Base-by-base conservation (phyloP, 2,113 vertebrate genomes). In the Tragulus kanchil region DNA sequence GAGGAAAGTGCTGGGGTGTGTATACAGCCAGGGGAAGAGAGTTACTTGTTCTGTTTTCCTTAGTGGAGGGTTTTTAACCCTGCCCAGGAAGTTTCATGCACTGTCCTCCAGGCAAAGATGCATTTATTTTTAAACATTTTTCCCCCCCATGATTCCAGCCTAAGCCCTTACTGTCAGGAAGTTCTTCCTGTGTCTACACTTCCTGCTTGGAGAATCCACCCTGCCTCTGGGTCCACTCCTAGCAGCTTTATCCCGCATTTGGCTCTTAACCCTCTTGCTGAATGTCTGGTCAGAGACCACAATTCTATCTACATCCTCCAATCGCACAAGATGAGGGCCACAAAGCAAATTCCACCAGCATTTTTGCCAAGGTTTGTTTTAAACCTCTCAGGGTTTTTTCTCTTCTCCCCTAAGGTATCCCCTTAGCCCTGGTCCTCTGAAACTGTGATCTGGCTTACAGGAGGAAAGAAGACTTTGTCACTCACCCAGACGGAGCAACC, bases 1-100 rank as follows among this genome's bases (percentile, higher is more conserved):
- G 62, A 98, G 96, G 96, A 94, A 98, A 90, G 88, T 75, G 88
- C 93, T 65, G 93, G 96, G 94, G 78, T 95, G 90, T 65, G 50
- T 82, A 21, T 31, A 19, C 2, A 5, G 67, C 81, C 65, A 81
- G 85, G 90, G 93, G 85, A 95, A 93, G 31, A 79, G 95, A 93
- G 85, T 82, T 42, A 48, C 92, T 97, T 90, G 67, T 61, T 96
- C 82, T 87, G 83, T 81, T 86, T 96, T 92, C 93, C 97, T 94
- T 25, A 36, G 91, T 56, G 82, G 81, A 50, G 21, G 87, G 69
- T n/a, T n/a, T n/a, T n/a, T n/a, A n/a, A n/a, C n/a, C n/a, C n/a
- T n/a, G n/a, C n/a, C n/a, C n/a, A n/a, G n/a, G n/a, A n/a, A n/a
- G n/a, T 10, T 17, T n/a, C 10, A 14, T 15, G 64, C 19, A 17